Conservation (phyloP, 2,113 vertebrate genomes). For the Melospiza melodia region DNA sequence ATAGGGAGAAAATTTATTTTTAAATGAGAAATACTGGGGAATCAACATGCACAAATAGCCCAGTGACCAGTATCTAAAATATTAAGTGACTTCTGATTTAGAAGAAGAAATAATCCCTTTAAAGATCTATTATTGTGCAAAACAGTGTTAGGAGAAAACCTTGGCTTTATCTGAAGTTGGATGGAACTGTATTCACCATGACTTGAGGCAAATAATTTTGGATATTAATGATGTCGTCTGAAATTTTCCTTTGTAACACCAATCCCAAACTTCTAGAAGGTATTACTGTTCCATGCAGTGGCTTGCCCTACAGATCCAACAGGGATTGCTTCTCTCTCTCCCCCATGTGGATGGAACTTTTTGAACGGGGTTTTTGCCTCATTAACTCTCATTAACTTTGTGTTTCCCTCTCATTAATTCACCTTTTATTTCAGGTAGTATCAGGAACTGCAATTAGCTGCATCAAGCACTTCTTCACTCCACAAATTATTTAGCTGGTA, state of each 20-base stretch:
- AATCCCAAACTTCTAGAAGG: background rate
- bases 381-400: slow-evolving; percentile 30
- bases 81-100: background rate
- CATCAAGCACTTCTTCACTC: slow-evolving; percentile 28
- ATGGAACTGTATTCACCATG: background rate
- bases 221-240: background rate
- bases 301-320: background rate
- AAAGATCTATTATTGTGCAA: background rate
- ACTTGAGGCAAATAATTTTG: background rate
- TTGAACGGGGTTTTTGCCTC: rapidly evolving
- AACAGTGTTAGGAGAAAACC: background rate
- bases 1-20: background rate
- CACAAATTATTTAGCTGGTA: slow-evolving; percentile 37
- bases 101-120: background rate
- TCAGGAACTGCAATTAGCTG: slow-evolving; percentile 51
- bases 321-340: background rate
- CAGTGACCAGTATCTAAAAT: background rate
- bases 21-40: background rate
- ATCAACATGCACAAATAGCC: background rate
- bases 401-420: slow-evolving; percentile 37
- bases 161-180: background rate
- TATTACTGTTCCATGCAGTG: background rate
- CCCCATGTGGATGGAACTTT: background rate
- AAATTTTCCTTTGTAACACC: background rate
- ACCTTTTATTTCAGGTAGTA: slow-evolving; percentile 51